Evolutionary conservation across 2,888 invertebrate species (phyloP), one percentile per base, ranked within the genome.

Genomic region (Thalpophila matura): DNA sequence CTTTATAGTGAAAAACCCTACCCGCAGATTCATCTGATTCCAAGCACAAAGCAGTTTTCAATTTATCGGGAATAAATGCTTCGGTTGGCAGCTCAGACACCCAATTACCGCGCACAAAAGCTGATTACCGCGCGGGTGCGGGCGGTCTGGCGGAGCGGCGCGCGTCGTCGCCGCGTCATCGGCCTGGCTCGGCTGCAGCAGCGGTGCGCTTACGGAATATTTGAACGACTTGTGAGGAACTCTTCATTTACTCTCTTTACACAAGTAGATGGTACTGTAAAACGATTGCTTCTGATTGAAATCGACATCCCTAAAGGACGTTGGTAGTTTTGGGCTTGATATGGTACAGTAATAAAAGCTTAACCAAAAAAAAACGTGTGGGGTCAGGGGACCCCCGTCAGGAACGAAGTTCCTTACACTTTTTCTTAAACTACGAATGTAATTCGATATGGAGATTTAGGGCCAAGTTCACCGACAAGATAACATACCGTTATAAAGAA

Each of bases 41-140:
- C 83, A 88, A 86, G 90, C 90, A 91, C 91, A 93, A 91, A 92
- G 91, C 90, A 93, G 91, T 92, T 94, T 94, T 93, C 92, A 94
- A 94, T 94, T 94, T 94, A 94, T 93, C 89, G 90, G 89, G 91
- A 92, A 93, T 94, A 94, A 95, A 95, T 93, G 94, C 92, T 91
- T 90, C 89, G 92, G 92, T 92, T 93, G 94, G 92, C 91, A 93
- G 93, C 93, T 94, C 93, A 94, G 93, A 93, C 94, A 94, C 93
- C 94, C 94, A 94, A 94, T 94, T 94, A 94, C 92, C 86, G 91
- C 87, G 89, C 93, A 95, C 93, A 94, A 94, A 94, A 94, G 95
- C 94, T 94, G 94, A 94, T 94, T 94, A 95, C 90, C 86, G 88
- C 88, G 87, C 87, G 89, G 86, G 89, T 88, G 90, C 87, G 88